Conservation (phyloP, 1,140 invertebrate species). For the Cryptotermes secundus region DNA sequence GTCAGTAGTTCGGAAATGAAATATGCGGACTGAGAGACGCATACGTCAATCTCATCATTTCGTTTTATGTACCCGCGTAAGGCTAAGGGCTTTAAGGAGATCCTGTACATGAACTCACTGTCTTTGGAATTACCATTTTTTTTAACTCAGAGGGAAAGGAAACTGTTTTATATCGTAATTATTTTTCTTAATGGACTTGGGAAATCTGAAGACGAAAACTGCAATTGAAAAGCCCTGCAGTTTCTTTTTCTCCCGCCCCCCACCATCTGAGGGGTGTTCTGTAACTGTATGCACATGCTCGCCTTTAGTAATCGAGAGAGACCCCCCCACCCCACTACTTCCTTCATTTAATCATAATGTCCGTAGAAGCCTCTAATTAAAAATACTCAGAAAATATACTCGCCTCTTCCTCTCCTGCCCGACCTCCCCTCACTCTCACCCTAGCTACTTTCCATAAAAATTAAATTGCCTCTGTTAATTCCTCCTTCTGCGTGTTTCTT, state of each 20-base stretch:
- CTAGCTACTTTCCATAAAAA: conserved; percentile 32
- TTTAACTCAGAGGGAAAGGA: not conserved
- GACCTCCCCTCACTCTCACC: not conserved
- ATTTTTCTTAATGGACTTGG: conserved; percentile 13
- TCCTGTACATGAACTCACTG: no score
- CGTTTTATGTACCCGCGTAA: no score
- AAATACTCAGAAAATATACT: conserved; percentile 29
- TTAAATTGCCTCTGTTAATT: conserved; percentile 46
- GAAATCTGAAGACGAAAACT: not conserved
- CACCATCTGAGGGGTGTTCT: not conserved
- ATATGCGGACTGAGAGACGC: no score
- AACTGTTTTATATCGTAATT: not conserved
- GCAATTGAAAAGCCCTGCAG: not conserved
- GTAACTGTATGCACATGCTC: not conserved
- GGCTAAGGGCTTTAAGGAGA: no score
- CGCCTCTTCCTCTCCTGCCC: not conserved
- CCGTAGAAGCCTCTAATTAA: conserved; percentile 30
- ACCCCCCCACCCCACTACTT: not conserved
- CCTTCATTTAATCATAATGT: conserved; percentile 26
- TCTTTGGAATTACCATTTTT: not conserved
- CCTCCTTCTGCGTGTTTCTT: conserved; percentile 28
- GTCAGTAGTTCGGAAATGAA: no score
- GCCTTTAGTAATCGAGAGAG: not conserved
- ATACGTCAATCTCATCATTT: no score
- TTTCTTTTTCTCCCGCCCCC: not conserved